phyloP scores from a whole-genome alignment of 2,113 vertebrate genomes.

The Beaufortia kweichowensis region DNA sequence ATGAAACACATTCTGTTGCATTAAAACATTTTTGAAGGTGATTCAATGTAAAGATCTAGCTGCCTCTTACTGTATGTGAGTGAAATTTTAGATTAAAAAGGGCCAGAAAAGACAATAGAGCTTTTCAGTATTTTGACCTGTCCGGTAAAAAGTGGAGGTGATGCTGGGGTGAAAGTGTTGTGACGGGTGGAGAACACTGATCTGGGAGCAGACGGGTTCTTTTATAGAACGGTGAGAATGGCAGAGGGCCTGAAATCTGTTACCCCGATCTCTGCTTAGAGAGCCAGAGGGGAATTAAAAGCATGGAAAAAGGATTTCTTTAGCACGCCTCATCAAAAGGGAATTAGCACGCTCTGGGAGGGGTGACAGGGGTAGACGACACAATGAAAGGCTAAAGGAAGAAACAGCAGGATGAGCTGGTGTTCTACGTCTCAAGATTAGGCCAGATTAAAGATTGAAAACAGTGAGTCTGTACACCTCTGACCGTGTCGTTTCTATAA shows the following conservation, averaged over 20 bases:
- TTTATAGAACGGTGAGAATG: conserved; percentile 69
- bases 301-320: conserved; percentile 87
- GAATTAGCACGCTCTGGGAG: conserved; percentile 80
- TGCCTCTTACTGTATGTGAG: too few relatives aligned
- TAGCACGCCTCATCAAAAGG: conserved; percentile 86
- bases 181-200: conserved; percentile 51
- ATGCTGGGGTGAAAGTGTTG: conserved; percentile 32
- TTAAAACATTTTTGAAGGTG: too few relatives aligned
- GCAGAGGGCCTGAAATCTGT: conserved; percentile 81
- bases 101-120: not conserved
- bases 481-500: conserved; percentile 2
- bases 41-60: too few relatives aligned
- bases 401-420: conserved; percentile 66
- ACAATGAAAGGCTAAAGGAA: conserved; percentile 64
- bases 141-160: conserved; percentile 33
- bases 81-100: too few relatives aligned
- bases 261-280: conserved; percentile 85
- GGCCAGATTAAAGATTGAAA: conserved; percentile 46
- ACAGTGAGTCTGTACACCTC: conserved; percentile 28
- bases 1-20: too few relatives aligned
- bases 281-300: conserved; percentile 81
- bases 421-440: conserved; percentile 51
- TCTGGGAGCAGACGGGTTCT: conserved; percentile 68
- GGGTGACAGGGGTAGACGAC: conserved; percentile 73
- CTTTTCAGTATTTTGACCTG: conserved; percentile 34